These are phyloP conservation scores for Enteromius anoplus DNA, from an alignment of 2,797 vertebrate species.

Conservation along the genomic window DNA sequence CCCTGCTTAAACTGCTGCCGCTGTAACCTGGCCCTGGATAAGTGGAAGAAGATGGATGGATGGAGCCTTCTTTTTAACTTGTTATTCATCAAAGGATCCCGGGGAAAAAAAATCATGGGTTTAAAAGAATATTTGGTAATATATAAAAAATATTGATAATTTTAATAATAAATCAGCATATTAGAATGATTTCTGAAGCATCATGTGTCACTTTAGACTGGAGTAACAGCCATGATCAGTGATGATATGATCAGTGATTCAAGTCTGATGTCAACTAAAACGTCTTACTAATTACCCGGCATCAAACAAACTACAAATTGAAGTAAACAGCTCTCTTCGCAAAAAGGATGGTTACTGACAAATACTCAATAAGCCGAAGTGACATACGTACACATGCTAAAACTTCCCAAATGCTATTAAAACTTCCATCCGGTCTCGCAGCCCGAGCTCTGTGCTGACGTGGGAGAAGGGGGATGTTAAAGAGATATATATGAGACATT, in stretches of 20 bases:
- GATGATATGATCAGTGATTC: slow-evolving; percentile 19
- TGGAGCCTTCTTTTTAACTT: no score
- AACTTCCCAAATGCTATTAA: neutral
- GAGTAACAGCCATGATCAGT: neutral
- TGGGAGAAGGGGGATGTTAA: slow-evolving; percentile 12
- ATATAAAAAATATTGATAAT: no score
- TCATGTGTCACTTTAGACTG: no score
- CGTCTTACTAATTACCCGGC: neutral
- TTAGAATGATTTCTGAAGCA: no score
- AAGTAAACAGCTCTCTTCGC: neutral
- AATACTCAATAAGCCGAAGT: neutral
- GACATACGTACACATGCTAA: neutral
- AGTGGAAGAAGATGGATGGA: no score
- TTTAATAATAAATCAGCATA: no score
- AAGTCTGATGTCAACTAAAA: slow-evolving; percentile 6
- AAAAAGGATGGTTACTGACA: neutral
- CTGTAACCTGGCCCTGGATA: no score
- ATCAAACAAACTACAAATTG: neutral
- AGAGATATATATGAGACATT: slow-evolving; percentile 43
- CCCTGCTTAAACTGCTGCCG: no score
- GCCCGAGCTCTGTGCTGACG: slow-evolving; percentile 15
- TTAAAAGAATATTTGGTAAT: no score
- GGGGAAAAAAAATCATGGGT: no score
- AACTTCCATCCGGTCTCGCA: neutral
- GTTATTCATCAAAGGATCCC: no score